Evolutionary conservation across 92 coral and sea anemone species (phyloP), one percentile per base, ranked within the genome.

Genomic region (Epizoanthus ramosus): DNA sequence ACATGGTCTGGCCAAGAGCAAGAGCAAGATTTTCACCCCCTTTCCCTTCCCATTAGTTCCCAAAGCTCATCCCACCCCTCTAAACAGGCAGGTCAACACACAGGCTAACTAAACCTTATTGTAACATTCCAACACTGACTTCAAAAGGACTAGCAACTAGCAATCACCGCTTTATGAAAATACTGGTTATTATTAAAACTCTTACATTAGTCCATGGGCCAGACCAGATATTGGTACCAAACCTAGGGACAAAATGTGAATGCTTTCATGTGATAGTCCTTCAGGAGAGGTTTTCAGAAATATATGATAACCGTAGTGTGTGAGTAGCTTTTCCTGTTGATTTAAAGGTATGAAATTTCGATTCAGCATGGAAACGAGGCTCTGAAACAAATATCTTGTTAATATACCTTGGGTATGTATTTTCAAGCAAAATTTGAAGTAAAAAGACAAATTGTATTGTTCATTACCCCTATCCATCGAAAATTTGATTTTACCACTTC

Each of bases 181-280:
- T 4, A 41, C 6, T 41, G 45, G 45, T 41, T 41, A 41, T 41
- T 5, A 41, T 4, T 41, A 41, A 41, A 41, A 41, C 45, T 4
- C 45, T 41, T 41, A 28, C 31, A 28, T n/a, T n/a, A n/a, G n/a
- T n/a, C n/a, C n/a, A n/a, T n/a, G n/a, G n/a, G 88, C 84, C 84
- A 85, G 66, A 64, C 74, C 60, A 43, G 87, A 59, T 74, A 74
- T 84, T 74, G 83, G 83, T 84, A 61, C 87, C 83, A 84, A 85
- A 75, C 64, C 77, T 9, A 85, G 83, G 88, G 88, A 85, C 79
- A 85, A 85, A 85, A 79, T 24, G 39, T 17, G 79, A 85, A 63
- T 85, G 63, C 79, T 68, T 53, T 56, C 79, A 85, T 19, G 79
- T 77, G 88, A 85, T 67, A 75, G 65, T 67, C 74, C 63, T 8